A percentile compares a stretch with the other conserved stretches of the same genome.
Evolutionary conservation across 2,888 invertebrate species (phyloP).

Genomic region (Orthosia gracilis): DNA sequence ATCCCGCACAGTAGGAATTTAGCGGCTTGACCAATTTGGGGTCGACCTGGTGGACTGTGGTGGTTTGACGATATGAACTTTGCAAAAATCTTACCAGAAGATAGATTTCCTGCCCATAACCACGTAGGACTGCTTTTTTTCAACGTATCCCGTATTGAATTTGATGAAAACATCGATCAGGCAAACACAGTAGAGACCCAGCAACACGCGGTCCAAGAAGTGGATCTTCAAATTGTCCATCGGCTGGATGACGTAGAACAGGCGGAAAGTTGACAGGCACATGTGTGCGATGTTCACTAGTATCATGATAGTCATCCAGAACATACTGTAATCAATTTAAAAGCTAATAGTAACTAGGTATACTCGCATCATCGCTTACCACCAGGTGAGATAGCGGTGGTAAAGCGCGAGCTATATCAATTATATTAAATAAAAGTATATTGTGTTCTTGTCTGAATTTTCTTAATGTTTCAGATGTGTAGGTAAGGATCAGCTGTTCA

Average conservation of each 20-base stretch:
- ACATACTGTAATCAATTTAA: constrained; percentile 69
- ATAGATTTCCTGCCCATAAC: constrained; percentile 73
- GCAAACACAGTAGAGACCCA: constrained; percentile 74
- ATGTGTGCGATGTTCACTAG: constrained; percentile 73
- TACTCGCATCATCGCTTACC: too few relatives aligned
- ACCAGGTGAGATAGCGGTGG: too few relatives aligned
- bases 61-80: not conserved
- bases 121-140: constrained; percentile 63
- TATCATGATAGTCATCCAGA: constrained; percentile 76
- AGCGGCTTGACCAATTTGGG: not conserved
- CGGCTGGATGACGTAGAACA: constrained; percentile 72
- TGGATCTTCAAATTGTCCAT: constrained; percentile 46
- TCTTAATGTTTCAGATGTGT: not conserved
- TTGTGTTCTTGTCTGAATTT: not conserved
- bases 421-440: too few relatives aligned
- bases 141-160: constrained; percentile 78
- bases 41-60: not conserved
- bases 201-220: constrained; percentile 67
- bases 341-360: not conserved
- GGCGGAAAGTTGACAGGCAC: constrained; percentile 71
- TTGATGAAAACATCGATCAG: constrained; percentile 77
- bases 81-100: constrained; percentile 67
- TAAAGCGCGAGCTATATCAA: too few relatives aligned
- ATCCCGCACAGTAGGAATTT: not conserved
- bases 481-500: not conserved